phyloP scores from a whole-genome alignment of 92 coral and sea anemone species.

The Parazoanthus swiftii region DNA sequence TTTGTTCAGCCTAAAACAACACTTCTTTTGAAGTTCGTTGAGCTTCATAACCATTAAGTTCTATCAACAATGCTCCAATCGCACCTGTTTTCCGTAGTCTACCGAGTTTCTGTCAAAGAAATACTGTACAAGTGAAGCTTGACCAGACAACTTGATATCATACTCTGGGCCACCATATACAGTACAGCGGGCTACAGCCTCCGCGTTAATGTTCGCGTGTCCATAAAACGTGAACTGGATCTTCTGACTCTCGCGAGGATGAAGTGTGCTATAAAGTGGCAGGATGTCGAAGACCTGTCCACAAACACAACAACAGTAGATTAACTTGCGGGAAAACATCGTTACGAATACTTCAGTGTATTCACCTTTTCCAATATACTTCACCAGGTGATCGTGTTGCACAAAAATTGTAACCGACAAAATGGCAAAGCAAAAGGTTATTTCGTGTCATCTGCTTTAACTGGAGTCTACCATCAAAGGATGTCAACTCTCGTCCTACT shows the following conservation, averaged over 20 bases:
- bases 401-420: not conserved
- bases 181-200: constrained; percentile 92
- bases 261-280: constrained; percentile 94
- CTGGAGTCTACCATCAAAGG: no score
- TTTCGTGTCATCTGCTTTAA: no score
- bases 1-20: no score
- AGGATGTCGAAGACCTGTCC: constrained; percentile 93
- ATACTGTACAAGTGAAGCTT: constrained; percentile 96
- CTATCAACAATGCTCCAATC: not conserved
- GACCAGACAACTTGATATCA: constrained; percentile 78
- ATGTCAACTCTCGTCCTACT: no score
- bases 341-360: not conserved
- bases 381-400: not conserved
- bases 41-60: no score
- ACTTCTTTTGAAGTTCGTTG: no score
- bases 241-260: constrained; percentile 89
- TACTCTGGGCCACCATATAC: constrained; percentile 97
- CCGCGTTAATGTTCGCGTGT: constrained; percentile 88
- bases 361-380: not conserved
- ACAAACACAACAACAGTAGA: not conserved
- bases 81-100: constrained; percentile 93
- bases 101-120: constrained; percentile 81
- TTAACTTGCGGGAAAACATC: not conserved
- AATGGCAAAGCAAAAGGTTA: no score
- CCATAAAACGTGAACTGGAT: constrained; percentile 98